Base-by-base conservation (phyloP, 2,888 invertebrate species). In the Cheilosia pagana region DNA sequence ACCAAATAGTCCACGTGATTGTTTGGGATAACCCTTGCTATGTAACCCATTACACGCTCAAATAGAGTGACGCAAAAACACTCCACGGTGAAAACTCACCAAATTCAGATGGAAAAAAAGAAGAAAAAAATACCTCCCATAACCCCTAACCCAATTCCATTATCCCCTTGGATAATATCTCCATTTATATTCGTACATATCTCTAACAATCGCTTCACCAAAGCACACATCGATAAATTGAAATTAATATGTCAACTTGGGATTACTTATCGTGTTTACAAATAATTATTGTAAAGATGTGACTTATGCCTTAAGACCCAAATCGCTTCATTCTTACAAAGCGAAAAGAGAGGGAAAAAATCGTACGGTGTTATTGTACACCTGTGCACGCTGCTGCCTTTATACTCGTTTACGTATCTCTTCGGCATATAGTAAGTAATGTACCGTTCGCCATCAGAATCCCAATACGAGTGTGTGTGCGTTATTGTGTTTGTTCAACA, bases 211-310 rank as follows among this genome's bases (percentile, higher is more conserved):
- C 14, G 53, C 14, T 19, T 55, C 41, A 25, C 7, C 53, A 63
- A 45, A 43, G 23, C 12, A 50, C 21, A 21, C 50, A 50, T 53
- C 63, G 45, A 65, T 57, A 65, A 53, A 59, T 67, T 67, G 75
- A 67, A 82, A 72, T 77, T 75, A 74, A 83, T 83, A 57, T 83
- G 83, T 79, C 85, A 81, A 65, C 65, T 48, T 59, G 81, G 55
- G 81, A 67, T 85, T 70, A 55, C 57, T 67, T 60, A 41, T 68
- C 60, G 35, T 79, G 75, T 81, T 75, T 85, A 71, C 75, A 67
- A 81, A 81, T 75, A 65, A 75, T 71, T 71, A 75, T 45, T 10
- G 45, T 70, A 68, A 63, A 62, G 67, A 41, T 50, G 35, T 23
- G 63, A 19, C 35, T 48, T 50, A 35, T 21, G 28, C 55, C 53